A percentile compares a stretch with the other conserved stretches of the same genome.
Conservation (phyloP, 2,797 vertebrate genomes). For the Microcaecilia unicolor region DNA sequence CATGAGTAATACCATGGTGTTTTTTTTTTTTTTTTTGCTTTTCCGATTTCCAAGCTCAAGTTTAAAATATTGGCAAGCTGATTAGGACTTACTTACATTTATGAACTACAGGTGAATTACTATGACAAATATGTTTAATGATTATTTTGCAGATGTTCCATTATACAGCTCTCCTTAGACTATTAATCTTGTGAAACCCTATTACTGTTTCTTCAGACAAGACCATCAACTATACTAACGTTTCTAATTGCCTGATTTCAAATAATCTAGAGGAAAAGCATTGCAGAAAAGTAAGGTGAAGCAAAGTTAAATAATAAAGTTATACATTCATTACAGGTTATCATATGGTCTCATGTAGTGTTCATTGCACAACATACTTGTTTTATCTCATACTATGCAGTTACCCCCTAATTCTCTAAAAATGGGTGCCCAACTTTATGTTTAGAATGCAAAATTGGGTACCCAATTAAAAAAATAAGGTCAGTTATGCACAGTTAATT, state of each 20-base stretch:
- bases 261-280: constrained; percentile 10
- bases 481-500: no score
- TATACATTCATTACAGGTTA: background rate
- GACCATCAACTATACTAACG: constrained; percentile 23
- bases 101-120: constrained; percentile 21
- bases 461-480: no score
- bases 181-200: constrained; percentile 28
- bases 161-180: constrained; percentile 19
- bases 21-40: background rate
- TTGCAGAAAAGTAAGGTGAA: background rate
- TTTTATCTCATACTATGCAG: no score
- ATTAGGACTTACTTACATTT: constrained; percentile 3
- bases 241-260: constrained; percentile 28
- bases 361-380: no score
- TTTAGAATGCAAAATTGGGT: no score
- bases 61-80: constrained; percentile 7
- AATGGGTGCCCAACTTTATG: no score
- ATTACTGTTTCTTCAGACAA: constrained; percentile 26
- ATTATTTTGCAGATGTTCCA: constrained; percentile 29
- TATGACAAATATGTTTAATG: constrained; percentile 31
- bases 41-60: background rate
- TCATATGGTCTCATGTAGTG: no score
- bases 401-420: no score
- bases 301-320: background rate
- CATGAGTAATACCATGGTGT: background rate